Percentiles rank a stretch among this genome's conserved stretches.
Conservation (phyloP, 1,140 invertebrate genomes). For the Thaumatotibia leucotreta region DNA sequence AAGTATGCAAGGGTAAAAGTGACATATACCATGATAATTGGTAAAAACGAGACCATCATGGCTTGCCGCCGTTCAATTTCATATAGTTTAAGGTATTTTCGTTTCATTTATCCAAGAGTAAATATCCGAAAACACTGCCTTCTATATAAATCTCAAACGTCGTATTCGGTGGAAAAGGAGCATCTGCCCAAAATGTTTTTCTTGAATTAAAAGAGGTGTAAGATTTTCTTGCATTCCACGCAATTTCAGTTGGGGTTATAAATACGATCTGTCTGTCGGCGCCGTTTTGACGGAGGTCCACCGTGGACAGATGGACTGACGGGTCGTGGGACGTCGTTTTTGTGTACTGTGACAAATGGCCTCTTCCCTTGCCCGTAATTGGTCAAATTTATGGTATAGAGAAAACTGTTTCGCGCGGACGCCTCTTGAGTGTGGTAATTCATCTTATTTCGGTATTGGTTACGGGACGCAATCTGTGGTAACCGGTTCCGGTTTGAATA, state of each 20-base stretch:
- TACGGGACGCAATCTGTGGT: no score
- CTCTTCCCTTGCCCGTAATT: conserved; percentile 42
- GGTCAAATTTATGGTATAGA: conserved; percentile 43
- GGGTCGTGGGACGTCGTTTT: conserved; percentile 36
- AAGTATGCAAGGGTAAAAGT: no score
- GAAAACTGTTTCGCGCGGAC: conserved; percentile 28
- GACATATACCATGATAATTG: no score
- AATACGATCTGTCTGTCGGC: conserved; percentile 42
- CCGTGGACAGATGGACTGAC: conserved; percentile 44
- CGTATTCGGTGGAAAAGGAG: neutral
- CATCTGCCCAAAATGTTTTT: neutral
- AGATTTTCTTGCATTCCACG: conserved; percentile 15
- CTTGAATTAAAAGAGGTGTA: conserved; percentile 6
- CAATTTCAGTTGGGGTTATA: conserved; percentile 23
- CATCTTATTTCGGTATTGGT: conserved; percentile 1
- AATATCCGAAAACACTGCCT: neutral
- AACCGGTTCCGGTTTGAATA: no score
- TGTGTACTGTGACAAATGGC: conserved; percentile 53
- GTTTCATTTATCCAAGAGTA: no score
- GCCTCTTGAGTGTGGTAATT: conserved; percentile 6
- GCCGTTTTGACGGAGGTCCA: conserved; percentile 49
- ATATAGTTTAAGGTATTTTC: no score
- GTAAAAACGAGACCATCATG: no score
- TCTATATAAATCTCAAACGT: neutral
- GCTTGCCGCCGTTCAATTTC: no score